A percentile compares a stretch with the other conserved stretches of the same genome.
phyloP scores from a whole-genome alignment of 92 coral and sea anemone genomes.

The Porites divaricata region DNA sequence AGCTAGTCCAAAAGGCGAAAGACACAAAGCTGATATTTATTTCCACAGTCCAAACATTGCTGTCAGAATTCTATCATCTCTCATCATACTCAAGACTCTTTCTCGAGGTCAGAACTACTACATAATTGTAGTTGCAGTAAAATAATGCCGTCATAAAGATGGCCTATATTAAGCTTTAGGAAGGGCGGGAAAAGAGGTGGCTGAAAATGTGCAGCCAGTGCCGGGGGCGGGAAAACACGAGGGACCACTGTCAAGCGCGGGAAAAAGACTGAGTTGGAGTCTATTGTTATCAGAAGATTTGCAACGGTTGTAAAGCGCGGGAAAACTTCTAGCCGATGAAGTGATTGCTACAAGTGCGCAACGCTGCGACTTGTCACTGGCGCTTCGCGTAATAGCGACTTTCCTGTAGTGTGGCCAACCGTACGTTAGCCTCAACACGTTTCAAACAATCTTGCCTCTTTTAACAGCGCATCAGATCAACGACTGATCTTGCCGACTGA shows the following conservation, averaged over 20 bases:
- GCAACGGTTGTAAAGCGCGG: neutral
- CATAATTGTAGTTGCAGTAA: neutral
- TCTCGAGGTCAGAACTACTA: slow-evolving; percentile 73
- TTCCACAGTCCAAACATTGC: slow-evolving; percentile 88
- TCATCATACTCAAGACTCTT: slow-evolving; percentile 89
- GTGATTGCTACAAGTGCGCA: neutral
- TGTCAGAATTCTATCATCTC: slow-evolving; percentile 85
- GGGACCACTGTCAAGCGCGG: neutral
- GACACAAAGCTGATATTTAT: slow-evolving; percentile 72
- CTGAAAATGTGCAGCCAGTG: neutral
- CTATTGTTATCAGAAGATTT: neutral
- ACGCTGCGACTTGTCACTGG: neutral
- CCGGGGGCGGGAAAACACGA: neutral
- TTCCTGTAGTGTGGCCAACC: neutral
- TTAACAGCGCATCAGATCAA: neutral
- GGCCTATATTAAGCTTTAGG: neutral
- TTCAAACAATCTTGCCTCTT: too few species aligned
- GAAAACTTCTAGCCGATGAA: neutral
- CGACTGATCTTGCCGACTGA: too few species aligned
- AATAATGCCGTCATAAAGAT: neutral
- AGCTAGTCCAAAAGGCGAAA: slow-evolving; percentile 61
- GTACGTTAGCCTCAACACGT: neutral
- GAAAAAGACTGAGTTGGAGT: neutral
- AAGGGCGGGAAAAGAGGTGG: neutral
- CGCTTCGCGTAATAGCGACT: too few species aligned